phyloP scores from a whole-genome alignment of 2,113 vertebrate species.

The Plectropomus leopardus region DNA sequence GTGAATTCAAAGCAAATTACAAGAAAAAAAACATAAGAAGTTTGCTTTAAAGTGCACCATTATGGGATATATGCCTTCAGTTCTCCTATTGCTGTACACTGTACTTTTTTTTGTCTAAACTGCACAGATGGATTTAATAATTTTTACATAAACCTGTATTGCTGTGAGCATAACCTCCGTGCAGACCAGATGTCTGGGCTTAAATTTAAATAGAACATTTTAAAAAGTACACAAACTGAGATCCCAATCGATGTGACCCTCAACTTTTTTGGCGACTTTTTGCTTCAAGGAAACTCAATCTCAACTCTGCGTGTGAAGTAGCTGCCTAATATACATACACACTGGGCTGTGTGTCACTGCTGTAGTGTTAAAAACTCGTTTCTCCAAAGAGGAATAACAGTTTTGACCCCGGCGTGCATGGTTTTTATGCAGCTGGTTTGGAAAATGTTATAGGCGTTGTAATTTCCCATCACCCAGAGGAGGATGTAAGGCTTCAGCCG shows the following conservation, averaged over 20 bases:
- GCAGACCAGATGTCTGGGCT: not conserved
- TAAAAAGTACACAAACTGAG: not conserved
- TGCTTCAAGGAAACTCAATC: conserved; percentile 1
- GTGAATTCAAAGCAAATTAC: no score
- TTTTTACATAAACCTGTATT: not conserved
- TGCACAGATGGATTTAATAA: not conserved
- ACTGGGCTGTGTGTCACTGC: not conserved
- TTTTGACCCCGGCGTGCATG: conserved; percentile 26
- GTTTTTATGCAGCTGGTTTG: conserved; percentile 53
- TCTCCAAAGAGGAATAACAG: not conserved
- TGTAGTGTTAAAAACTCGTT: not conserved
- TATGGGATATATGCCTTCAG: not conserved
- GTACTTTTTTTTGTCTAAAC: not conserved
- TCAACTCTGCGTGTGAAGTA: not conserved
- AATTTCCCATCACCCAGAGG: conserved; percentile 54
- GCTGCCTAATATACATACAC: not conserved
- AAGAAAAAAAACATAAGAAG: not conserved
- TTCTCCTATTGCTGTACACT: not conserved
- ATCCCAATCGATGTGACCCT: conserved; percentile 2
- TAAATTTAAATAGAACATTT: not conserved
- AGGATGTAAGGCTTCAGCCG: conserved; percentile 24
- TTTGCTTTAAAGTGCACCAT: not conserved
- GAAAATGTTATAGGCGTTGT: conserved; percentile 29
- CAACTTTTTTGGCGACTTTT: not conserved
- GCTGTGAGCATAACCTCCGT: not conserved